Evolutionary conservation across 1,140 invertebrate genomes (phyloP).

Genomic region (Oreohelix idahoensis): DNA sequence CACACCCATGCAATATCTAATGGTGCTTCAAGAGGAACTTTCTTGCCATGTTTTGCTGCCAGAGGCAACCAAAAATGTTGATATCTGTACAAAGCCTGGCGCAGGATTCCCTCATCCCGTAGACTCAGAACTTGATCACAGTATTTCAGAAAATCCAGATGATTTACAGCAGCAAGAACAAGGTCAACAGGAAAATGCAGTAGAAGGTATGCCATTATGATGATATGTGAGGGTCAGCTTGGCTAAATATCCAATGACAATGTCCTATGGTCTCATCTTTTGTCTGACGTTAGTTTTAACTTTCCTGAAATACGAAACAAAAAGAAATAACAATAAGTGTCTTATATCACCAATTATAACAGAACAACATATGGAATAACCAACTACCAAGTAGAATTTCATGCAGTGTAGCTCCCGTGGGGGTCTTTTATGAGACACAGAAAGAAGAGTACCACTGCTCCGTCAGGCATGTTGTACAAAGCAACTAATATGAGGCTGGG

Average conservation of each 20-base stretch:
- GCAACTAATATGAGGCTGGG: too few relatives aligned
- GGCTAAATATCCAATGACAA: neutral
- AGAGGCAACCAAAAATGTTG: slow-evolving; percentile 74
- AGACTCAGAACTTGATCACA: slow-evolving; percentile 37
- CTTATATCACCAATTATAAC: too few relatives aligned
- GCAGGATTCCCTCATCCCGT: slow-evolving; percentile 49
- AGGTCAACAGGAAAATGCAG: neutral
- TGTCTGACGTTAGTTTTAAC: neutral
- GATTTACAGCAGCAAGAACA: neutral
- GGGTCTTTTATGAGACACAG: too few relatives aligned
- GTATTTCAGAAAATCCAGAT: slow-evolving; percentile 24
- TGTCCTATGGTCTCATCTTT: neutral
- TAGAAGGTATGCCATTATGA: neutral
- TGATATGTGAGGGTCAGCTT: neutral
- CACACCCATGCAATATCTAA: slow-evolving; percentile 76
- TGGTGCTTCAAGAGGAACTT: slow-evolving; percentile 68
- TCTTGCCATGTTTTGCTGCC: slow-evolving; percentile 59
- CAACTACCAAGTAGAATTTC: too few relatives aligned
- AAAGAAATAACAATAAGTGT: too few relatives aligned
- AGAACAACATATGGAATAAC: too few relatives aligned
- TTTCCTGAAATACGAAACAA: neutral
- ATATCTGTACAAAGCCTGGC: slow-evolving; percentile 72
- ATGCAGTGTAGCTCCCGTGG: too few relatives aligned
- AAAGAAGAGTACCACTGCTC: too few relatives aligned
- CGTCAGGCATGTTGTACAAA: too few relatives aligned